These are phyloP conservation scores for Scalopus aquaticus DNA, from an alignment of 2,113 vertebrate genomes.

Conservation along the genomic window DNA sequence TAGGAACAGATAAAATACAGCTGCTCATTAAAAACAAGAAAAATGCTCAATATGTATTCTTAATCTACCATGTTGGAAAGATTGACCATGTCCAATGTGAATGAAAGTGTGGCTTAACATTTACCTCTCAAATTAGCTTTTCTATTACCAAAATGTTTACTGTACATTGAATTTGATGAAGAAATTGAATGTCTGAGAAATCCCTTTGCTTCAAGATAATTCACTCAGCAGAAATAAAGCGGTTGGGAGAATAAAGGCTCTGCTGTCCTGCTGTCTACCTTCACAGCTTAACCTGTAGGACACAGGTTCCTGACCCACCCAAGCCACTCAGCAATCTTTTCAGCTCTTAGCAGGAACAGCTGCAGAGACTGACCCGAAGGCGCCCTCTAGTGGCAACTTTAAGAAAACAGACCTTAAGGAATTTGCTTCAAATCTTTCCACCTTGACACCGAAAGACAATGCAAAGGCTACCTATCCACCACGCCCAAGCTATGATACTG, in stretches of 20 bases:
- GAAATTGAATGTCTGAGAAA: neutral
- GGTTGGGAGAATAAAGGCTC: neutral
- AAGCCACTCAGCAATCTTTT: neutral
- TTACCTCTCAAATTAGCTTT: neutral
- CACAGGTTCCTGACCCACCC: neutral
- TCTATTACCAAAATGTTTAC: neutral
- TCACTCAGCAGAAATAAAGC: neutral
- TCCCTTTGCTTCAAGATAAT: neutral
- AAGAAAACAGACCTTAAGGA: neutral
- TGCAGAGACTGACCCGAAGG: neutral
- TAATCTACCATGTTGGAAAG: neutral
- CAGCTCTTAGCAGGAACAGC: neutral
- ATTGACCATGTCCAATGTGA: neutral
- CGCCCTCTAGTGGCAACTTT: conserved; percentile 50
- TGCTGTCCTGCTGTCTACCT: too few relatives aligned
- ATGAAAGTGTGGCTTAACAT: neutral
- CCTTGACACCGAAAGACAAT: neutral
- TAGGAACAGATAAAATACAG: neutral
- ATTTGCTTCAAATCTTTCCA: neutral
- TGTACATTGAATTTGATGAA: neutral
- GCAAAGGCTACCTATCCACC: too few relatives aligned
- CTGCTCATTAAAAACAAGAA: neutral
- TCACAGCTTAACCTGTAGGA: neutral
- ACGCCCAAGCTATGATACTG: neutral
- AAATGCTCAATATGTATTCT: neutral